Conservation (phyloP, 2,888 invertebrate species). For the Cephus pygmeus region DNA sequence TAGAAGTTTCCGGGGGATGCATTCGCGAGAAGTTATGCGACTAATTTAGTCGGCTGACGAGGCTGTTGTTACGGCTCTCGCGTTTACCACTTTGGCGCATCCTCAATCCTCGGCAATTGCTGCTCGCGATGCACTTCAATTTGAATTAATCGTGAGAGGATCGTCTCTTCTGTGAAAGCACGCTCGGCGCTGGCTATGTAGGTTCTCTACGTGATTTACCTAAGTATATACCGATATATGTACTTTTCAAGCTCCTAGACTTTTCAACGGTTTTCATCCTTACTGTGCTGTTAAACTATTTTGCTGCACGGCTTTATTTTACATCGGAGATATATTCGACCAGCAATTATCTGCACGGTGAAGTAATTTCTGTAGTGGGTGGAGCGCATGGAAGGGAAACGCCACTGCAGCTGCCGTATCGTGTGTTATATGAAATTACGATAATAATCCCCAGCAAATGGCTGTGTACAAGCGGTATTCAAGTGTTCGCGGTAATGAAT, state of each 20-base stretch:
- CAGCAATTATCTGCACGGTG: background rate
- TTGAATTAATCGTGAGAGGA: background rate
- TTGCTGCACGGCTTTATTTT: background rate
- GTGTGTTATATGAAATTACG: conserved; percentile 9
- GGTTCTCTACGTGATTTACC: background rate
- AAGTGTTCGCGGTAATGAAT: conserved; percentile 47
- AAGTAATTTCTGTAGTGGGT: conserved; percentile 6
- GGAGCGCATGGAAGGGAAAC: background rate
- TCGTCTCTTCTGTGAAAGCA: background rate
- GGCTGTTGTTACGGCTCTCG: background rate
- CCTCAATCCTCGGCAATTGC: background rate
- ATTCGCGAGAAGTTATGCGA: conserved; percentile 1
- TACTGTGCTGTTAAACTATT: background rate
- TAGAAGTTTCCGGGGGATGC: background rate
- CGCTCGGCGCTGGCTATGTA: background rate
- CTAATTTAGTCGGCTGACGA: conserved; percentile 5
- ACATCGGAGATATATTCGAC: background rate
- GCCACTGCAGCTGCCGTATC: background rate
- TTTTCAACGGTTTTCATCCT: background rate
- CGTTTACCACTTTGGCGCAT: background rate
- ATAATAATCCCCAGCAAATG: conserved; percentile 45
- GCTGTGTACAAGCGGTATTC: conserved; percentile 27
- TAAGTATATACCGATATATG: background rate
- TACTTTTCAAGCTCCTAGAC: background rate
- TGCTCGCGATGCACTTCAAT: background rate